phyloP scores from a whole-genome alignment of 2,888 invertebrate genomes.

The Drosophila colorata region DNA sequence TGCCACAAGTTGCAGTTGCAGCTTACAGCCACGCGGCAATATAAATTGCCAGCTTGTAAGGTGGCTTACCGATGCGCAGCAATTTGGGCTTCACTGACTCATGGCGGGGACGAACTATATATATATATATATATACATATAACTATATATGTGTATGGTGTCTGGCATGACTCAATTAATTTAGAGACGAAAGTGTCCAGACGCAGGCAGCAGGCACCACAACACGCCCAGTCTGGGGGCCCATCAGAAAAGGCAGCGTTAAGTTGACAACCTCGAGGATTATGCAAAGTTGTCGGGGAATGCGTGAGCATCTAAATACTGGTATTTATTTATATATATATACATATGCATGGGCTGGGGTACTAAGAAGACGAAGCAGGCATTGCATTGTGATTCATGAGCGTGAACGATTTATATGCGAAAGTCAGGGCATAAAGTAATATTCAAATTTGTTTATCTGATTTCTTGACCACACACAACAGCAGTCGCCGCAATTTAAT shows the following conservation, averaged over 20 bases:
- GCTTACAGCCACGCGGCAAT: constrained; percentile 22
- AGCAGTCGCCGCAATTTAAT: constrained; percentile 35
- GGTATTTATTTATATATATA: constrained; percentile 1
- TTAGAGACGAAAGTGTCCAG: constrained; percentile 69
- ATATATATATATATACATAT: not conserved
- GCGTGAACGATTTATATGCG: constrained; percentile 47
- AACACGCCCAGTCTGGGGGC: constrained; percentile 67
- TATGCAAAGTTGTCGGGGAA: constrained; percentile 50
- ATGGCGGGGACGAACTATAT: constrained; percentile 13
- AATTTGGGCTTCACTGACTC: constrained; percentile 63
- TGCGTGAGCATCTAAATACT: constrained; percentile 21
- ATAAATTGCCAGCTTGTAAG: constrained; percentile 48
- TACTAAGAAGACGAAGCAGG: not conserved
- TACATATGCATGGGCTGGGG: constrained; percentile 14
- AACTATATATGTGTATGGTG: constrained; percentile 21
- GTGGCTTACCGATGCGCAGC: constrained; percentile 62
- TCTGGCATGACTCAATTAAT: constrained; percentile 73
- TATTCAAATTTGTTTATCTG: constrained; percentile 34
- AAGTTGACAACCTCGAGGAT: constrained; percentile 63
- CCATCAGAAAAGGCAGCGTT: constrained; percentile 40
- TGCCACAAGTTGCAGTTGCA: constrained; percentile 54
- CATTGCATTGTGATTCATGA: constrained; percentile 42
- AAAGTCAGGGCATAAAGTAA: constrained; percentile 30
- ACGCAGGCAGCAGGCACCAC: constrained; percentile 43
- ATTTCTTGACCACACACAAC: constrained; percentile 70